A percentile compares a stretch with the other conserved stretches of the same genome.
These are phyloP conservation scores for Alcedo quadribrachys DNA, from an alignment of 2,797 vertebrate genomes.

Conservation along the genomic window DNA sequence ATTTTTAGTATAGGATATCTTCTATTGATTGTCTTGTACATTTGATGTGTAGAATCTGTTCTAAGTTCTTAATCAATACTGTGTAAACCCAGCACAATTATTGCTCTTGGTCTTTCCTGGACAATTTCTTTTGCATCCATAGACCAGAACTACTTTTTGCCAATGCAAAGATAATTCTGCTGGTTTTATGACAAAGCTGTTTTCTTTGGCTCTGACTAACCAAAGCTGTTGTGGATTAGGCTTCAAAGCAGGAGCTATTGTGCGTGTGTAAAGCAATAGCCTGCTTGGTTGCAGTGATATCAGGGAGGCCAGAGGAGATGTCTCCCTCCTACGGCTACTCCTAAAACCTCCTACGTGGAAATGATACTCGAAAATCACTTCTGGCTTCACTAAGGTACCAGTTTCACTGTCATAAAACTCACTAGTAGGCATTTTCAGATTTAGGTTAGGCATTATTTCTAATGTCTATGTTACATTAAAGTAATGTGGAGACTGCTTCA, in stretches of 20 bases:
- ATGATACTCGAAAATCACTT: background rate
- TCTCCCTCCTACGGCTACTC: background rate
- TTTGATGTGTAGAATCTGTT: background rate
- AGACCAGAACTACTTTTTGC: background rate
- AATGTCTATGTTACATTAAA: background rate
- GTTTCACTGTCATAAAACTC: background rate
- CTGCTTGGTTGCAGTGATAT: background rate
- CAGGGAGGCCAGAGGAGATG: background rate
- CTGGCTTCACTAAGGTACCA: background rate
- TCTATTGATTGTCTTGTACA: background rate
- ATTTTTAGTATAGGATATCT: background rate
- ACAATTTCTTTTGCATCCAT: background rate
- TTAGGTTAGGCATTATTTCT: background rate
- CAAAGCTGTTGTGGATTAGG: background rate
- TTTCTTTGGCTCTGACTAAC: background rate
- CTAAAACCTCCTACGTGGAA: background rate
- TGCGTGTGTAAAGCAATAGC: background rate
- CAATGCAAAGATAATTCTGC: background rate
- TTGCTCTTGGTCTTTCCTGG: background rate
- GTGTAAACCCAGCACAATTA: background rate
- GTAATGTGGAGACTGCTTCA: background rate
- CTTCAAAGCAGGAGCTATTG: background rate
- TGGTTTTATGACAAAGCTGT: background rate
- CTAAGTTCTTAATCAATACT: background rate
- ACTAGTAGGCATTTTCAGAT: background rate